phyloP scores from a whole-genome alignment of 2,888 invertebrate genomes.

The Tricholauxania praeusta region DNA sequence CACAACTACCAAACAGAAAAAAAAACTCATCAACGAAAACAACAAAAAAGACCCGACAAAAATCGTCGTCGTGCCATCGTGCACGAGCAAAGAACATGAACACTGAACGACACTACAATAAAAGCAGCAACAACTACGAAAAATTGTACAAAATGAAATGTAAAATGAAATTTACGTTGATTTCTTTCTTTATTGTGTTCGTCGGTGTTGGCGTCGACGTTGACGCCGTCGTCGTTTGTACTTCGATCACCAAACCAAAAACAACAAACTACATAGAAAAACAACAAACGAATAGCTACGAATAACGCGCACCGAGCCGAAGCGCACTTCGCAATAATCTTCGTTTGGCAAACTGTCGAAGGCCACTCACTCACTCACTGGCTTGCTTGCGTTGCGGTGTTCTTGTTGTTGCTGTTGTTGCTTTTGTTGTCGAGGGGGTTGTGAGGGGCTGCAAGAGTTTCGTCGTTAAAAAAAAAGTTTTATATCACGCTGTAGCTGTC shows the following conservation, averaged over 20 bases:
- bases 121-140: slow-evolving; percentile 1
- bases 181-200: slow-evolving; percentile 23
- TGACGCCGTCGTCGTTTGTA: not conserved
- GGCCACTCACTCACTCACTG: slow-evolving; percentile 1
- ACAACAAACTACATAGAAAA: too few species aligned
- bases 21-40: not conserved
- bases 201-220: not conserved
- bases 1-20: too few species aligned
- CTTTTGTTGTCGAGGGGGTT: not conserved
- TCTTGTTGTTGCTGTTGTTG: slow-evolving; percentile 4
- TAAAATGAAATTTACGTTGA: slow-evolving; percentile 34
- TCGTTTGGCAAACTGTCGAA: slow-evolving; percentile 28
- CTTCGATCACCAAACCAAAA: not conserved
- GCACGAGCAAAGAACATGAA: slow-evolving; percentile 22
- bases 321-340: slow-evolving; percentile 18
- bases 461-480: too few species aligned
- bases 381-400: not conserved
- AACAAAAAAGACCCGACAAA: not conserved
- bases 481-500: too few species aligned
- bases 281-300: too few species aligned
- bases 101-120: slow-evolving; percentile 8
- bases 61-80: not conserved
- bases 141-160: slow-evolving; percentile 25
- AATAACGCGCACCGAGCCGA: not conserved
- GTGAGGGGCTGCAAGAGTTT: too few species aligned